Percentiles rank a stretch among this genome's conserved stretches.
Evolutionary conservation across 2,113 vertebrate genomes (phyloP).

Genomic region (Calyptomena viridis): DNA sequence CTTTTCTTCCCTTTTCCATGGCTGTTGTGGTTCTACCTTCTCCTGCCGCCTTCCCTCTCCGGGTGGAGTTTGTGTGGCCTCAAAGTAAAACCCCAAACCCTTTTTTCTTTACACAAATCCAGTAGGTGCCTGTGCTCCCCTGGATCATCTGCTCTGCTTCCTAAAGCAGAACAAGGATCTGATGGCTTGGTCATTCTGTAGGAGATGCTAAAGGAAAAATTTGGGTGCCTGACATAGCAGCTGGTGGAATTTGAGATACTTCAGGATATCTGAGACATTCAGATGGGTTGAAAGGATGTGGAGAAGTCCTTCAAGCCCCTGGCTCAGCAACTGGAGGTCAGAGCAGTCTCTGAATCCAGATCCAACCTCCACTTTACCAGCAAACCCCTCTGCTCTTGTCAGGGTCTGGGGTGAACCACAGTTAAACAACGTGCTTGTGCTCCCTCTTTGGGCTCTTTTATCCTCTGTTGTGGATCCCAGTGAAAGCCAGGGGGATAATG

Average conservation of each 20-base stretch:
- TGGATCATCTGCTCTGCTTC: not conserved
- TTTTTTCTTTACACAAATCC: not conserved
- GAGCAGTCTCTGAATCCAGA: not conserved
- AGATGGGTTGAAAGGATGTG: not conserved
- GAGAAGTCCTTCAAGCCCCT: not conserved
- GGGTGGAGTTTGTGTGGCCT: not conserved
- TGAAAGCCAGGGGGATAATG: not conserved
- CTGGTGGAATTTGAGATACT: not conserved
- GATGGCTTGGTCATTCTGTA: not conserved
- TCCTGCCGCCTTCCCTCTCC: not conserved
- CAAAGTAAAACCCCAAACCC: not conserved
- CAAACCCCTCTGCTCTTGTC: not conserved
- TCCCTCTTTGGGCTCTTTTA: not conserved
- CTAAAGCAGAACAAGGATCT: not conserved
- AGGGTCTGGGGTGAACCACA: not conserved
- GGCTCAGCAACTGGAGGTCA: not conserved
- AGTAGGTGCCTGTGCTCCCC: not conserved
- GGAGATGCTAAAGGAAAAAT: not conserved
- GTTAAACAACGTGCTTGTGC: not conserved
- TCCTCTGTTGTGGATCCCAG: fast-evolving
- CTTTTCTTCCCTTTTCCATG: not conserved
- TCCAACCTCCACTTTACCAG: not conserved
- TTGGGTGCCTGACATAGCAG: not conserved
- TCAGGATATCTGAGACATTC: not conserved
- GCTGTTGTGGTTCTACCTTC: not conserved